Conservation (phyloP, 2,888 invertebrate species). For the Ashinkailepas kermadecensis region DNA sequence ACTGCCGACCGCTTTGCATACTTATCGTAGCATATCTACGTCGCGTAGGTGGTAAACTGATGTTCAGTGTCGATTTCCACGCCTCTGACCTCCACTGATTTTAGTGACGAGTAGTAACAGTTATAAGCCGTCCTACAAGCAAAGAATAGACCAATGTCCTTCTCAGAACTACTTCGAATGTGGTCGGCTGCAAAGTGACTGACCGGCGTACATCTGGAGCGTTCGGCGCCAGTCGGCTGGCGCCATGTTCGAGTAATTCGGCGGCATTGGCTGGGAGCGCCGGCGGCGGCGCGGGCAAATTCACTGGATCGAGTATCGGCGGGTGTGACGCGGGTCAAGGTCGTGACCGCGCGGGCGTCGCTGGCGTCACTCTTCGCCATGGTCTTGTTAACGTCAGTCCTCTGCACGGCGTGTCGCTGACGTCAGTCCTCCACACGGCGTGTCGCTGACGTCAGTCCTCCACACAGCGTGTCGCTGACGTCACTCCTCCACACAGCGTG, state of each 20-base stretch:
- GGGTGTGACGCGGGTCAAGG: background rate
- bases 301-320: background rate
- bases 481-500: no score
- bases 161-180: background rate
- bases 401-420: no score
- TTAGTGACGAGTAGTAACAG: background rate
- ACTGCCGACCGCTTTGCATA: background rate
- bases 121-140: background rate
- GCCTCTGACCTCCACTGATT: no score
- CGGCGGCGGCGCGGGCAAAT: background rate
- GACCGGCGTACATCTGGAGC: background rate
- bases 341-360: background rate
- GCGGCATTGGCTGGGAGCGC: background rate
- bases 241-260: background rate
- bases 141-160: background rate
- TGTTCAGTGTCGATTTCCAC: no score
- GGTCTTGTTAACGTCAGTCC: no score
- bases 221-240: background rate
- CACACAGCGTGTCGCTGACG: no score
- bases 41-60: background rate
- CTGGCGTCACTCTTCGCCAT: background rate
- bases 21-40: background rate
- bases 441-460: no score
- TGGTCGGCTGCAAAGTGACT: background rate
- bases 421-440: no score